These are phyloP conservation scores for Enteromius unitaeniatus DNA, from an alignment of 2,797 vertebrate genomes.

Conservation along the genomic window DNA sequence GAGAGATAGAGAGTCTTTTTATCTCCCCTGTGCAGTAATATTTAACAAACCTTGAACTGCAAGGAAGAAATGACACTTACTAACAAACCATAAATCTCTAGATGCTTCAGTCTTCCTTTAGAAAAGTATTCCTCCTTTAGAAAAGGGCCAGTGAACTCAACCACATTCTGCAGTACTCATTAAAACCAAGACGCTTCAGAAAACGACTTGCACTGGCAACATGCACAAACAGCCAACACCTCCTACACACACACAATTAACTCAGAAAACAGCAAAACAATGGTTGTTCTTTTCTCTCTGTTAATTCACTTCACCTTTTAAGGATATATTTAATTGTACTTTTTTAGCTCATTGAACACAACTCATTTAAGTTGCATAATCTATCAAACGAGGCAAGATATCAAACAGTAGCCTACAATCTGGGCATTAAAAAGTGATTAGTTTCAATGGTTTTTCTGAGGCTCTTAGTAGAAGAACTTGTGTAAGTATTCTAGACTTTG, in stretches of 20 bases:
- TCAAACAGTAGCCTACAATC: background rate
- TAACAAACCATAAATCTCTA: slow-evolving; percentile 26
- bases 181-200: slow-evolving; percentile 14
- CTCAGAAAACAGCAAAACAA: slow-evolving; percentile 1
- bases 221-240: background rate
- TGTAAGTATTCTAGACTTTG: background rate
- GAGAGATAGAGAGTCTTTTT: background rate
- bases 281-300: background rate
- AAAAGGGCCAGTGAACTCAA: background rate
- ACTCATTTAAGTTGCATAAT: background rate
- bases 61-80: slow-evolving; percentile 2
- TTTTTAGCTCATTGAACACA: background rate
- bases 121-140: slow-evolving; percentile 10
- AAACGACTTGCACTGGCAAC: slow-evolving; percentile 12
- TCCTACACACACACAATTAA: slow-evolving; percentile 22
- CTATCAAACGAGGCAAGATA: background rate
- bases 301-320: background rate
- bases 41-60: slow-evolving; percentile 37
- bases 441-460: background rate
- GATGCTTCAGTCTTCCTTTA: slow-evolving; percentile 11
- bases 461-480: background rate
- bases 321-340: background rate
- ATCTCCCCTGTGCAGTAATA: background rate
- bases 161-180: background rate
- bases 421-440: background rate